Conservation (phyloP, 2,888 invertebrate species). For the Drosophila helvetica region DNA sequence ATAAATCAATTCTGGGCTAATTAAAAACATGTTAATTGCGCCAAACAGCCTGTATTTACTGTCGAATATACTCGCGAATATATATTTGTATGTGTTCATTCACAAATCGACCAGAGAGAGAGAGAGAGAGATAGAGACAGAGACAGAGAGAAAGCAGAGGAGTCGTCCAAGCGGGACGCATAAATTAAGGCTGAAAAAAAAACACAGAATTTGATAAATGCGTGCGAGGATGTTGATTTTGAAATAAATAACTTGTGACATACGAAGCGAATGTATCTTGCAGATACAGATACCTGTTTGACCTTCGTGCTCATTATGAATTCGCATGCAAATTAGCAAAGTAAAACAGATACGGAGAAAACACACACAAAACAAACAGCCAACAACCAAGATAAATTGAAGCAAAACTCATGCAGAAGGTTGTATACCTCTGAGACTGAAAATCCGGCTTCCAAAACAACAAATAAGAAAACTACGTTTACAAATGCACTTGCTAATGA, state of each 20-base stretch:
- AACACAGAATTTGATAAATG: slow-evolving; percentile 58
- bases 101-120: slow-evolving; percentile 28
- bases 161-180: slow-evolving; percentile 18
- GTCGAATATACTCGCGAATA: slow-evolving; percentile 7
- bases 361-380: slow-evolving; percentile 1
- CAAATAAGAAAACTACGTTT: slow-evolving; percentile 27
- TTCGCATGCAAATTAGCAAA: slow-evolving; percentile 48
- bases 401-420: slow-evolving; percentile 12
- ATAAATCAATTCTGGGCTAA: slow-evolving; percentile 71
- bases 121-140: background rate
- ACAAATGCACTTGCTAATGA: slow-evolving; percentile 71
- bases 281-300: slow-evolving; percentile 50
- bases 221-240: slow-evolving; percentile 39
- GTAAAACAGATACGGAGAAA: slow-evolving; percentile 23
- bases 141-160: slow-evolving; percentile 1
- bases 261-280: slow-evolving; percentile 33
- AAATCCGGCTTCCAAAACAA: slow-evolving; percentile 13
- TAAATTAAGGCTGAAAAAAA: slow-evolving; percentile 35
- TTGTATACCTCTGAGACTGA: background rate
- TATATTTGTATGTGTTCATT: slow-evolving; percentile 30
- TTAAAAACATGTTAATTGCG: slow-evolving; percentile 72
- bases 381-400: slow-evolving; percentile 24
- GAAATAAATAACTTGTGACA: slow-evolving; percentile 61
- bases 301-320: slow-evolving; percentile 72
- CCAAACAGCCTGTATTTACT: slow-evolving; percentile 23